A percentile compares a stretch with the other conserved stretches of the same genome.
Evolutionary conservation across 2,113 vertebrate species (phyloP).

Genomic region (Albula goreensis): DNA sequence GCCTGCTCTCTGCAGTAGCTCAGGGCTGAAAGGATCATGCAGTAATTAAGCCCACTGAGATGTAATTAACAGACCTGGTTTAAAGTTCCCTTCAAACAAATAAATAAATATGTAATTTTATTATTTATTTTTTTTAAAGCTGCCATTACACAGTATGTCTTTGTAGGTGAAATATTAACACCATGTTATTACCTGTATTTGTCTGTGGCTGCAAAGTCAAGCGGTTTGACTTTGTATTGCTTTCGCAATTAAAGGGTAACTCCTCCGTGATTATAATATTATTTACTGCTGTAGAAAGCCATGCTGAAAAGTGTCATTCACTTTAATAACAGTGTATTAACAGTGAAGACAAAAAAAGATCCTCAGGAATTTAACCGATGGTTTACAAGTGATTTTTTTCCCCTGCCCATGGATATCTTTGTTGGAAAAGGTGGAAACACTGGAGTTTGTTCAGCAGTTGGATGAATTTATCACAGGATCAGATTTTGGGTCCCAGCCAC

Average conservation of each 20-base stretch:
- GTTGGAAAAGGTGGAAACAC: too few relatives aligned
- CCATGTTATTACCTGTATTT: not conserved
- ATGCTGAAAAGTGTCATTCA: not conserved
- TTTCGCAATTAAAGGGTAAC: not conserved
- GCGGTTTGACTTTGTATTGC: not conserved
- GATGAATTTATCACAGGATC: too few relatives aligned
- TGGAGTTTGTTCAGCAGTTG: too few relatives aligned
- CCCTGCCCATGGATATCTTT: too few relatives aligned
- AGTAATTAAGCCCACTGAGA: constrained; percentile 38
- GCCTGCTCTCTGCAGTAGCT: constrained; percentile 39
- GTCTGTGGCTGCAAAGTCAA: not conserved
- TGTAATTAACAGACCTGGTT: constrained; percentile 20
- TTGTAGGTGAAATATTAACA: not conserved
- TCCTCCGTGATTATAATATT: not conserved
- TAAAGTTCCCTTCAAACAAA: not conserved
- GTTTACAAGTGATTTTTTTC: too few relatives aligned
- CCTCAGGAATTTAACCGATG: too few relatives aligned
- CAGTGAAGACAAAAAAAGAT: too few relatives aligned
- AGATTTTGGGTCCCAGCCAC: too few relatives aligned
- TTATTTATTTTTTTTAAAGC: not conserved
- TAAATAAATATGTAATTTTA: not conserved
- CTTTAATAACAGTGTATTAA: too few relatives aligned
- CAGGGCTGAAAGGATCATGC: constrained; percentile 46
- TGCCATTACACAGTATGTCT: not conserved
- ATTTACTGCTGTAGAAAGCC: not conserved